phyloP scores from a whole-genome alignment of 2,888 invertebrate genomes.

The Heliconius ethilla region DNA sequence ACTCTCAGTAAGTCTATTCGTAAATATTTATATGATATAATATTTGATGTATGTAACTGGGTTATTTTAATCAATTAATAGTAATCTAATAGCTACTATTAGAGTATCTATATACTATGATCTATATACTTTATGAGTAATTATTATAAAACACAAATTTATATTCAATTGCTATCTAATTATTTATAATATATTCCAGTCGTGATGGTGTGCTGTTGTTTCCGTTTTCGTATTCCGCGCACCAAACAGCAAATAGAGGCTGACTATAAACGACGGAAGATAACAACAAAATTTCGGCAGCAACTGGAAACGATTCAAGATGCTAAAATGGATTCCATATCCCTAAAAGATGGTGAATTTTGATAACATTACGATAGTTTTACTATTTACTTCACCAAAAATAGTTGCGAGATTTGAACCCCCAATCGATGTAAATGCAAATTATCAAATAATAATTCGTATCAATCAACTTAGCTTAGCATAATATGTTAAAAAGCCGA shows the following conservation, averaged over 20 bases:
- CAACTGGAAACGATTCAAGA: conserved; percentile 91
- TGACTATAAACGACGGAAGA: conserved; percentile 91
- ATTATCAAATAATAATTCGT: not conserved
- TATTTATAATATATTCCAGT: conserved; percentile 76
- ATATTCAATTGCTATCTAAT: conserved; percentile 3
- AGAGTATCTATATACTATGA: not conserved
- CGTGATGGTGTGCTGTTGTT: conserved; percentile 93
- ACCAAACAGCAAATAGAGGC: conserved; percentile 98
- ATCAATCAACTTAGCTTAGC: not conserved
- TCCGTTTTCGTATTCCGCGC: conserved; percentile 94
- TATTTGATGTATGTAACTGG: not conserved
- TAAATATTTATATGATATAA: not conserved
- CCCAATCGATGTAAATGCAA: not conserved
- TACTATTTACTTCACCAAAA: not conserved
- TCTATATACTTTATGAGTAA: too few species aligned
- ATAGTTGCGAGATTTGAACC: not conserved
- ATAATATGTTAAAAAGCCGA: not conserved
- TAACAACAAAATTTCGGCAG: conserved; percentile 91
- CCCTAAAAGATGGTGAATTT: conserved; percentile 85
- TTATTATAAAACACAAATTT: not conserved
- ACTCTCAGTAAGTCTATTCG: conserved; percentile 80
- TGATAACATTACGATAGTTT: not conserved
- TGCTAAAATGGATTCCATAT: conserved; percentile 92
- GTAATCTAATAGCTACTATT: not conserved
- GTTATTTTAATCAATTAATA: not conserved